phyloP scores from a whole-genome alignment of 2,797 vertebrate genomes.

The Graptemys geographica region DNA sequence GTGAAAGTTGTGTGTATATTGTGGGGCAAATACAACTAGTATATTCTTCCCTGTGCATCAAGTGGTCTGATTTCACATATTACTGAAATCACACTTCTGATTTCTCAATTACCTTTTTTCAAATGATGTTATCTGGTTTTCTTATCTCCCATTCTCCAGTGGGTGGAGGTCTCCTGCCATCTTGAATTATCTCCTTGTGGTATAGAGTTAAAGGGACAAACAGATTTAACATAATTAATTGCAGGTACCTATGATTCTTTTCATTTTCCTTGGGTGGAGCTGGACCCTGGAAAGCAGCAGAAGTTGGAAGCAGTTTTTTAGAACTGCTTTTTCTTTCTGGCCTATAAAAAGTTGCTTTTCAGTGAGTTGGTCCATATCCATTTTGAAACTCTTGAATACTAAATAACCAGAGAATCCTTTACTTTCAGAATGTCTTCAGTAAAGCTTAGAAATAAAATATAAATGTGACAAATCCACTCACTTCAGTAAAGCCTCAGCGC shows the following conservation, averaged over 20 bases:
- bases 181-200: background rate
- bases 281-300: rapidly evolving
- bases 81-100: background rate
- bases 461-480: background rate
- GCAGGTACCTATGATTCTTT: background rate
- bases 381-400: background rate
- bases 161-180: background rate
- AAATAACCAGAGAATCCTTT: background rate
- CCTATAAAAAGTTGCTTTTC: background rate
- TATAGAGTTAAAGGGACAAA: background rate
- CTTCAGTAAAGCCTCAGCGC: background rate
- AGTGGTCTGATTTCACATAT: background rate
- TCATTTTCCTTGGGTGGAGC: background rate
- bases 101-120: background rate
- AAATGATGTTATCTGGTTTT: background rate
- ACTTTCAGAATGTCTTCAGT: background rate
- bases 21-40: background rate
- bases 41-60: background rate
- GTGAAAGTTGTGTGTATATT: background rate
- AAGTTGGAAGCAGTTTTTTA: background rate
- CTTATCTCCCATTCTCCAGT: background rate
- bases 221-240: background rate
- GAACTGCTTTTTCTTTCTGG: background rate
- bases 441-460: background rate
- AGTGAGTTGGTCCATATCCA: background rate